Evolutionary conservation across 2,113 vertebrate species (phyloP), one percentile per base, ranked within the genome.

Genomic region (Leucopternis melanops): DNA sequence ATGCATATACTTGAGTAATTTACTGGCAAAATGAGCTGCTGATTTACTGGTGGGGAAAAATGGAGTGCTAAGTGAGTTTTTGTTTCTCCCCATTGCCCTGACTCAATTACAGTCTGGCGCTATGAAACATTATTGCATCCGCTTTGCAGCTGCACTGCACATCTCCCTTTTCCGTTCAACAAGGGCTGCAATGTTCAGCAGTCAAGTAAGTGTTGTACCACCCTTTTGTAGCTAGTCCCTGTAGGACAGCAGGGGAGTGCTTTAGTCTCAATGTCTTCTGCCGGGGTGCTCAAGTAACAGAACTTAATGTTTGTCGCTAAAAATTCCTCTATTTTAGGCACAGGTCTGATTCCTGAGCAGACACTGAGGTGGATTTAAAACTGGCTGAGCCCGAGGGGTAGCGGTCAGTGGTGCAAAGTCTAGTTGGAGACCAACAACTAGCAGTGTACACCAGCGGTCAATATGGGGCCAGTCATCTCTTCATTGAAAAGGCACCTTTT

Each of bases 361-460:
- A 70, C 16, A 23, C 13, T 31, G 34, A 57, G 23, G 36, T 63
- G 32, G 49, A 44, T 2, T 79, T 55, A 86, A 86, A 75, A 40
- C 27, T 21, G 34, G 8, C 9, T 0, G 0, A 16, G 54, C 14
- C 45, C 2, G 1, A 15, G 18, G 20, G 4, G 5, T 49, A 13
- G 20, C 27, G 7, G 12, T 58, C 36, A 40, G 45, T 42, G 13
- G 13, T 22, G 65, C 3, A 3, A 81, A 77, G 22, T 50, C n/a
- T 36, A 44, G 31, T 11, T 54, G 73, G 77, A 86, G 44, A 57
- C 7, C 38, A 81, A n/a, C 26, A 86, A 47, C 16, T 27, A 70
- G 21, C 0, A 1, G 34, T 14, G 13, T 79, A 69, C 11, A 13
- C 27, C 58, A 26, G 44, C 26, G 15, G 13, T 34, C 38, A 65